A percentile compares a stretch with the other conserved stretches of the same genome.
Evolutionary conservation across 2,797 vertebrate genomes (phyloP).

Genomic region (Columba guinea): DNA sequence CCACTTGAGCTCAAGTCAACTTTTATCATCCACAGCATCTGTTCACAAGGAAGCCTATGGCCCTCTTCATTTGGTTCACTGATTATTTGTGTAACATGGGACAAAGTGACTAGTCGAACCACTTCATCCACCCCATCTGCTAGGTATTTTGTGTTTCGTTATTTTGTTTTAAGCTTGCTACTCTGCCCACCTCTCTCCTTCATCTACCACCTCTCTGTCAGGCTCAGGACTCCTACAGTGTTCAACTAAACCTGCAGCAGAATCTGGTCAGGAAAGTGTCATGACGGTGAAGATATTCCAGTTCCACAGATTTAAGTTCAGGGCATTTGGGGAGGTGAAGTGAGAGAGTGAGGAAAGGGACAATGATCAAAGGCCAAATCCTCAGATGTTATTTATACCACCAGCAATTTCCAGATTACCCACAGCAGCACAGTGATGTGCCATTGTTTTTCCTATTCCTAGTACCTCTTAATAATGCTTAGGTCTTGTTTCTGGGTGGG

Average conservation of each 20-base stretch:
- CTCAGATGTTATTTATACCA: not conserved
- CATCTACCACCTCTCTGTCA: not conserved
- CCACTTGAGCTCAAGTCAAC: not conserved
- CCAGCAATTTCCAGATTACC: not conserved
- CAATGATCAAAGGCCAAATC: not conserved
- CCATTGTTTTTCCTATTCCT: not conserved
- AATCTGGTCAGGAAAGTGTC: not conserved
- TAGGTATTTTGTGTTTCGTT: not conserved
- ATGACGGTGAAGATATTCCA: not conserved
- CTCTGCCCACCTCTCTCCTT: not conserved
- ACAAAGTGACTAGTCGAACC: not conserved
- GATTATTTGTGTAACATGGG: not conserved
- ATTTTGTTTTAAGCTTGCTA: not conserved
- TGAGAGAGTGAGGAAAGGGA: not conserved
- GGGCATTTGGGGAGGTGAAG: not conserved
- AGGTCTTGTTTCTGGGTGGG: not conserved
- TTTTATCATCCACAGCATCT: not conserved
- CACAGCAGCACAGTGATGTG: not conserved
- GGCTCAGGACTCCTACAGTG: fast-evolving
- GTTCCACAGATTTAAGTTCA: not conserved
- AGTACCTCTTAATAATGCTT: not conserved
- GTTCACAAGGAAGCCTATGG: not conserved
- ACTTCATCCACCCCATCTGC: not conserved
- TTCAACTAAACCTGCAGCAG: not conserved
- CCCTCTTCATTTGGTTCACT: not conserved